Evolutionary conservation across 2,888 invertebrate genomes (phyloP).

Genomic region (Drosophila nr. fundita): DNA sequence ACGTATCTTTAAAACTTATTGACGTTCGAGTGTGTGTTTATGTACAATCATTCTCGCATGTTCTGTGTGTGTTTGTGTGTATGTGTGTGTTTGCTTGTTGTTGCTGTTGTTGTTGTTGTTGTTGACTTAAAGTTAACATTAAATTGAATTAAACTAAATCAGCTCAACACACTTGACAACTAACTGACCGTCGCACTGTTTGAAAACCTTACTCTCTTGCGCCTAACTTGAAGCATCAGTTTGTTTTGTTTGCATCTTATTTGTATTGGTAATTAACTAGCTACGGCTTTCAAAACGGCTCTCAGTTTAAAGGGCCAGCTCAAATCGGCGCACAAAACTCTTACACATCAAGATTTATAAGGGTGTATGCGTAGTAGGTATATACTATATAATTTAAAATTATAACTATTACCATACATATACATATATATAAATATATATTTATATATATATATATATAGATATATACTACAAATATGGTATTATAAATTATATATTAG

Average conservation of each 20-base stretch:
- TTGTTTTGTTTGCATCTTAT: conserved; percentile 42
- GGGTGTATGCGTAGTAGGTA: conserved; percentile 15
- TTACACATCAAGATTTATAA: conserved; percentile 25
- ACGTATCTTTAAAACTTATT: conserved; percentile 62
- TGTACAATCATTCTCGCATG: conserved; percentile 21
- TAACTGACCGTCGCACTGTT: conserved; percentile 36
- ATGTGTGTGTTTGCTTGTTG: background rate
- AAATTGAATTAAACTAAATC: conserved; percentile 75
- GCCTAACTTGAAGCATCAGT: conserved; percentile 37
- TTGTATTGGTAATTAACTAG: conserved; percentile 50
- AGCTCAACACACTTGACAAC: conserved; percentile 67
- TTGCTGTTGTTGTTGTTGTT: conserved; percentile 19
- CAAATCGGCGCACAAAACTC: conserved; percentile 17
- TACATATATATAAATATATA: conserved; percentile 21
- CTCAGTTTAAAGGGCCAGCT: conserved; percentile 6
- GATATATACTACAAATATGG: conserved; percentile 20
- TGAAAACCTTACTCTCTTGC: conserved; percentile 41
- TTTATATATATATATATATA: conserved; percentile 25
- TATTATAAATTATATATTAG: conserved; percentile 50
- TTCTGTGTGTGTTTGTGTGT: conserved; percentile 1
- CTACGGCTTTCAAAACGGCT: conserved; percentile 52
- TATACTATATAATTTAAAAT: conserved; percentile 65
- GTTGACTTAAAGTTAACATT: conserved; percentile 49
- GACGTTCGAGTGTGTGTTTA: conserved; percentile 19
- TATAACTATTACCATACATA: conserved; percentile 65